phyloP scores from a whole-genome alignment of 2,113 vertebrate genomes.

The Gracilinanus agilis region DNA sequence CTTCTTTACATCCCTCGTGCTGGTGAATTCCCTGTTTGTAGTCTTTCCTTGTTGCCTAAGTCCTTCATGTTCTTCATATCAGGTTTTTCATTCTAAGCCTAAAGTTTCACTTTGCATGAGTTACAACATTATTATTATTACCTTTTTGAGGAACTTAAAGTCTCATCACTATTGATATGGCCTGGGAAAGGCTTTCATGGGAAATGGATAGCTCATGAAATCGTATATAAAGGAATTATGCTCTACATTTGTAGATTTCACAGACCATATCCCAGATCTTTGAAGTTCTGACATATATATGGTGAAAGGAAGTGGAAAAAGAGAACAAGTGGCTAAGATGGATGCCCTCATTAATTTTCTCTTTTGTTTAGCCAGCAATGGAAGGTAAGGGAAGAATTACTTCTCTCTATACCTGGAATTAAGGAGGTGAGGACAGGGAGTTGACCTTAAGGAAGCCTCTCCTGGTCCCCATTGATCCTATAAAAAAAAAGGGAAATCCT shows the following conservation, averaged over 20 bases:
- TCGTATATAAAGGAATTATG: neutral
- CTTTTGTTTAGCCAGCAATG: neutral
- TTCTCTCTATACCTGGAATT: neutral
- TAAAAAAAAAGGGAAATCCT: neutral
- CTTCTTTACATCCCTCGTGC: neutral
- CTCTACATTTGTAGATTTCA: neutral
- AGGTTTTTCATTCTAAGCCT: neutral
- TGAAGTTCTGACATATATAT: neutral
- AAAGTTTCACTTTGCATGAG: neutral
- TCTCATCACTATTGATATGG: neutral
- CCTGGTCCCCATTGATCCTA: constrained; percentile 45
- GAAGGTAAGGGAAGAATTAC: neutral
- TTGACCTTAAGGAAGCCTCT: neutral
- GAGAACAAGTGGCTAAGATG: neutral
- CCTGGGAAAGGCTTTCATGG: neutral
- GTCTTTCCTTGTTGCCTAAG: neutral
- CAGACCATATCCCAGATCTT: neutral
- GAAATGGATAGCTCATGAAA: neutral
- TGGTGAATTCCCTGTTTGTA: neutral
- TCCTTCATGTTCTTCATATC: neutral
- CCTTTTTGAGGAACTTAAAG: neutral
- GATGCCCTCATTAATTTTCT: neutral
- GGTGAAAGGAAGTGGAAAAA: neutral
- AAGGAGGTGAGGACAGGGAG: neutral
- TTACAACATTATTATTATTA: neutral